phyloP scores from a whole-genome alignment of 2,888 invertebrate genomes.

The Entomobrya multifasciata region DNA sequence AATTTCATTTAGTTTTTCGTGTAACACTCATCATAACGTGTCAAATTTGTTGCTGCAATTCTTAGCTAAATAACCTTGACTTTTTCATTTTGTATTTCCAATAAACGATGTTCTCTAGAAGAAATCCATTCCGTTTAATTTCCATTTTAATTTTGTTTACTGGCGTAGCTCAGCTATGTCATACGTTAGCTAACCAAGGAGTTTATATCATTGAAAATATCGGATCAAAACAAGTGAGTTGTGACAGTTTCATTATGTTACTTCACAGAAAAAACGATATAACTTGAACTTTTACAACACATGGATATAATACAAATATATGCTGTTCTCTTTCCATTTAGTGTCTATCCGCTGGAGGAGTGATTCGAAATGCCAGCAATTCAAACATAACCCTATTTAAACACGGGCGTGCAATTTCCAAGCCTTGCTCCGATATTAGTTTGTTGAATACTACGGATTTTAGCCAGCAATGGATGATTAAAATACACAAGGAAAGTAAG shows the following conservation, averaged over 20 bases:
- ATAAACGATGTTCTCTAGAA: not conserved
- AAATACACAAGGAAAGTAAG: conserved; percentile 45
- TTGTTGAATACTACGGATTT: conserved; percentile 26
- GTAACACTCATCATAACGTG: too few relatives aligned
- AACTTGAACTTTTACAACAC: too few relatives aligned
- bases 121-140: not conserved
- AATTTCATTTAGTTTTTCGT: too few relatives aligned
- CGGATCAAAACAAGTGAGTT: conserved; percentile 56
- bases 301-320: too few relatives aligned
- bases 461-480: conserved; percentile 52
- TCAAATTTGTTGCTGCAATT: too few relatives aligned
- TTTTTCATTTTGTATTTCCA: not conserved
- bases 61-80: too few relatives aligned
- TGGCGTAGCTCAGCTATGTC: not conserved
- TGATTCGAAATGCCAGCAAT: not conserved
- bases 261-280: too few relatives aligned
- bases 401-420: conserved; percentile 36
- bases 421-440: conserved; percentile 30
- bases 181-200: conserved; percentile 40
- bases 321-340: too few relatives aligned
- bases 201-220: conserved; percentile 64
- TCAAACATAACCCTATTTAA: conserved; percentile 30
- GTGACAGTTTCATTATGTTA: too few relatives aligned
- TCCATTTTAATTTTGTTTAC: not conserved
- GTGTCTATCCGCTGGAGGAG: conserved; percentile 69